Evolutionary conservation across 2,888 invertebrate species (phyloP), one percentile per base, ranked within the genome.

Genomic region (Netelia melanura): DNA sequence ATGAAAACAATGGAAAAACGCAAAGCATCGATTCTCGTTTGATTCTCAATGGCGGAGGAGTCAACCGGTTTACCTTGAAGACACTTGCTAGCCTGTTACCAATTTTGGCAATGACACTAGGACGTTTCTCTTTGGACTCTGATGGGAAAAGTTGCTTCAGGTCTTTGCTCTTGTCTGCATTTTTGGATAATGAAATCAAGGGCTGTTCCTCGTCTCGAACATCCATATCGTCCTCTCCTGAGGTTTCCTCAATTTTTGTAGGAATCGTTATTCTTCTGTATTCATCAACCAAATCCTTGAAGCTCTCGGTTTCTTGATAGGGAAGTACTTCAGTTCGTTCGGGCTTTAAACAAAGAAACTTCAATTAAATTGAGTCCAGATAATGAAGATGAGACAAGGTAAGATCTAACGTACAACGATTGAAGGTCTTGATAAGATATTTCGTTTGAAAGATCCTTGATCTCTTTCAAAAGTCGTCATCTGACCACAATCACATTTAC

Each of bases 301-400:
- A 91, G 3, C 87, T 86, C 64, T 89, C 85, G 1, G 88, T 89
- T 61, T 89, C 90, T 67, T 91, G 91, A 81, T 91, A 91, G 1
- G 90, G 88, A 14, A 88, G 68, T 30, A 75, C 83, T 6, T 81
- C 82, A 21, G 82, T 79, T 25, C 58, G 81, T 74, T 83, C 83
- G 11, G 86, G 82, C 87, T 87, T 64, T 21, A 38, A 77, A n/a
- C 6, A 30, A 38, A 23, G 30, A 74, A 54, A 64, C 2, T 10
- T 25, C 6, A 3, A 14, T 56, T 5, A 17, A 11, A 81, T 75
- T 3, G 67, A 30, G 21, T 38, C 25, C 25, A 21, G 64, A 62
- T n/a, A 17, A 44, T 70, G 68, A 64, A 54, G 11, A 54, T 67
- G 23, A 48, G 14, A 48, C 14, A 2, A 62, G 10, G 3, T 65